Conservation (phyloP, 2,113 vertebrate species). For the Bubalus kerabau region DNA sequence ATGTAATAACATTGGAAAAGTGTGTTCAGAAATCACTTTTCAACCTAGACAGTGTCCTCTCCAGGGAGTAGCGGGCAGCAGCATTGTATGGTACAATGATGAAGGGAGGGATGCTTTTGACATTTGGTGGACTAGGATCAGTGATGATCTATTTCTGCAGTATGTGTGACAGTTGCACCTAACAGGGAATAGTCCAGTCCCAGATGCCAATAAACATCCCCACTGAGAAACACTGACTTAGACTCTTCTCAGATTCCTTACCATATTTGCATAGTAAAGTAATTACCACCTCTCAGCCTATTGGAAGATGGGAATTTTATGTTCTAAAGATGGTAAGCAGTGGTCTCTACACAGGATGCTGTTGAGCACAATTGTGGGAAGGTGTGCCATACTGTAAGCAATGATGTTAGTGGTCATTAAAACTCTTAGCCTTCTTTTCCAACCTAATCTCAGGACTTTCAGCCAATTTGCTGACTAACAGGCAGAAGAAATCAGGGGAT, state of each 20-base stretch:
- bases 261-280: neutral
- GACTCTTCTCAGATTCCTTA: neutral
- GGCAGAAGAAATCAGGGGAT: neutral
- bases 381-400: neutral
- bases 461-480: neutral
- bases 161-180: neutral
- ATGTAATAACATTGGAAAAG: neutral
- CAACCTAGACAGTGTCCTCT: neutral
- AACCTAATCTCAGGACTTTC: neutral
- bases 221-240: neutral
- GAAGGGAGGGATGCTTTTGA: accelerated
- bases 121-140: neutral
- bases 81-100: neutral
- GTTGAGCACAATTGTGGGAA: neutral
- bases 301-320: neutral
- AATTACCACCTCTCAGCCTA: neutral
- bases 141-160: neutral
- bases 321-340: neutral
- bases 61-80: neutral
- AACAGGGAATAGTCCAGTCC: neutral
- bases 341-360: neutral
- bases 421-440: neutral
- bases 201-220: neutral
- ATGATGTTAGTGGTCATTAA: neutral
- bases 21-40: neutral